phyloP scores from a whole-genome alignment of 2,113 vertebrate species.

The Megalops atlanticus region DNA sequence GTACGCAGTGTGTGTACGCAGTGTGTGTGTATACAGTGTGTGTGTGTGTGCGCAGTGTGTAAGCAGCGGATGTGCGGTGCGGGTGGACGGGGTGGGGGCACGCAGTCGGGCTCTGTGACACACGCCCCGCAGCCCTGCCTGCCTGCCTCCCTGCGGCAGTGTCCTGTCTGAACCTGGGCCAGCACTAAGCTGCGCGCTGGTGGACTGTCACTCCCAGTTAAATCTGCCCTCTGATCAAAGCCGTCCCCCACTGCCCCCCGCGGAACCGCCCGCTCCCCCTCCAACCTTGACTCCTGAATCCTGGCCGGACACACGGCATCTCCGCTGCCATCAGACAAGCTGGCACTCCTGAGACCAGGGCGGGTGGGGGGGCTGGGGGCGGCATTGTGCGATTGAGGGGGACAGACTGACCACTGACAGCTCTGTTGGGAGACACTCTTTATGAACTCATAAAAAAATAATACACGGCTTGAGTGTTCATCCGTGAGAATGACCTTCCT shows the following conservation, averaged over 20 bases:
- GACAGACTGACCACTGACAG: slow-evolving; percentile 34
- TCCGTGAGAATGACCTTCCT: slow-evolving; percentile 54
- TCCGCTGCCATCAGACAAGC: neutral
- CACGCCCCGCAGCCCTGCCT: slow-evolving; percentile 20
- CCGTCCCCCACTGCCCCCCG: slow-evolving; percentile 20
- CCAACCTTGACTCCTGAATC: slow-evolving; percentile 44
- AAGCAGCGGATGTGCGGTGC: too few relatives aligned
- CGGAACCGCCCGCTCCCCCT: slow-evolving; percentile 13
- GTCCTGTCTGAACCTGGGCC: slow-evolving; percentile 43
- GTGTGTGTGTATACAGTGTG: slow-evolving; percentile 15
- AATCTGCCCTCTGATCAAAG: slow-evolving; percentile 52
- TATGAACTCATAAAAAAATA: slow-evolving; percentile 70
- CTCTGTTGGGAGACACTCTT: slow-evolving; percentile 63
- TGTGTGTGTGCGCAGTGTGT: slow-evolving; percentile 9
- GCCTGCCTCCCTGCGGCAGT: slow-evolving; percentile 13
- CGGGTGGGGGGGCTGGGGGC: neutral
- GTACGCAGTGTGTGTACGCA: too few relatives aligned
- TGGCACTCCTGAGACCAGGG: neutral
- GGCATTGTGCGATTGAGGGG: slow-evolving; percentile 27
- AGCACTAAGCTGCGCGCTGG: slow-evolving; percentile 46
- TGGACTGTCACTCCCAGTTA: slow-evolving; percentile 53
- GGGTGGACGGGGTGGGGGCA: neutral
- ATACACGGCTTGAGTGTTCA: slow-evolving; percentile 48
- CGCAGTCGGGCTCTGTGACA: slow-evolving; percentile 31
- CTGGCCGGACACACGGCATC: slow-evolving; percentile 22